These are phyloP conservation scores for Aspidoscelis tigris DNA, from an alignment of 2,113 vertebrate species.

Conservation along the genomic window DNA sequence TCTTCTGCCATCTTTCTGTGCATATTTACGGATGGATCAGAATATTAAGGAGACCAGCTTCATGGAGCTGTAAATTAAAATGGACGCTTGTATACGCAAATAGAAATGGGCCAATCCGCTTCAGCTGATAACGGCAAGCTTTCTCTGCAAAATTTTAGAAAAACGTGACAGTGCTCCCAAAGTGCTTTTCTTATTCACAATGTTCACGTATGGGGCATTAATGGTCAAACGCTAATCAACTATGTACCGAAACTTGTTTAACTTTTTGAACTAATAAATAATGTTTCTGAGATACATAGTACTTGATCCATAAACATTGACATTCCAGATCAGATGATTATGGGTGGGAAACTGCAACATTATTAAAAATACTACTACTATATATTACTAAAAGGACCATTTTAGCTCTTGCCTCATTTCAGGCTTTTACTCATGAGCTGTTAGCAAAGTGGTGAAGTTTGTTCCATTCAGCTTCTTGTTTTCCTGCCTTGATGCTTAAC, in stretches of 20 bases:
- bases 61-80: slow-evolving; percentile 56
- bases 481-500: slow-evolving; percentile 14
- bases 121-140: slow-evolving; percentile 33
- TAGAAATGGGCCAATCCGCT: slow-evolving; percentile 12
- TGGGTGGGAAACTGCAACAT: background rate
- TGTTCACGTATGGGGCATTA: background rate
- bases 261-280: background rate
- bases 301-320: background rate
- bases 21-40: slow-evolving; percentile 34
- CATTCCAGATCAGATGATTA: background rate
- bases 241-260: background rate
- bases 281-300: background rate
- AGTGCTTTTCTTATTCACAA: background rate
- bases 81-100: slow-evolving; percentile 48
- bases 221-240: background rate
- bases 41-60: slow-evolving; percentile 45
- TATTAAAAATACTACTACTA: background rate
- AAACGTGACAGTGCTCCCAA: background rate
- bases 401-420: slow-evolving; percentile 43
- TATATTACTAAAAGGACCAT: background rate
- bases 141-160: background rate
- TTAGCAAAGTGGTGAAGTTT: slow-evolving; percentile 45
- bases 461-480: slow-evolving; percentile 46
- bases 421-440: slow-evolving; percentile 40
- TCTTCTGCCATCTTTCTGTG: slow-evolving; percentile 19